A percentile compares a stretch with the other conserved stretches of the same genome.
These are phyloP conservation scores for Halocaridina rubra DNA, from an alignment of 2,888 invertebrate species.

Conservation along the genomic window DNA sequence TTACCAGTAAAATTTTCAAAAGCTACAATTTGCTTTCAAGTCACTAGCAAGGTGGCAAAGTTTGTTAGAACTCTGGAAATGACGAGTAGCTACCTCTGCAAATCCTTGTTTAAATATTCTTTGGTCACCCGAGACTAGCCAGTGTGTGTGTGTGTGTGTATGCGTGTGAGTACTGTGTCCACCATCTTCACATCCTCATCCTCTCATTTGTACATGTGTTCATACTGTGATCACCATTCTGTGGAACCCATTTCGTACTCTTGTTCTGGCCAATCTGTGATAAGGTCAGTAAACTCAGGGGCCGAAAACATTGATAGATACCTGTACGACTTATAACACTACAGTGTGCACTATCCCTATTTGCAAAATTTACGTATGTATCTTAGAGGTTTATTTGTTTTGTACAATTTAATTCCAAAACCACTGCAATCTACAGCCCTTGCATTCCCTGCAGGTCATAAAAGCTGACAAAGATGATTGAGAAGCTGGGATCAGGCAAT, in stretches of 20 bases:
- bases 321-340: not conserved
- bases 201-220: conserved; percentile 41
- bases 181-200: conserved; percentile 16
- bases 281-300: conserved; percentile 51
- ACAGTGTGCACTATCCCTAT: not conserved
- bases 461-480: too few species aligned
- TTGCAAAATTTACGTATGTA: too few species aligned
- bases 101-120: not conserved
- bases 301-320: conserved; percentile 1
- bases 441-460: too few species aligned
- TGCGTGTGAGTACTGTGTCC: conserved; percentile 3
- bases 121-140: not conserved
- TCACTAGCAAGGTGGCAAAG: too few species aligned
- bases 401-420: too few species aligned
- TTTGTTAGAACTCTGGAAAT: too few species aligned
- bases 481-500: too few species aligned
- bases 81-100: not conserved
- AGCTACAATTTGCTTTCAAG: too few species aligned
- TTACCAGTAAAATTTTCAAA: too few species aligned
- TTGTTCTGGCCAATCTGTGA: conserved; percentile 49
- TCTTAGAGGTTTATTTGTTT: too few species aligned
- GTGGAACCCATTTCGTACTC: conserved; percentile 38
- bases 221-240: conserved; percentile 39
- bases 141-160: conserved; percentile 17
- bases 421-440: too few species aligned